Evolutionary conservation across 92 coral and sea anemone genomes (phyloP), one percentile per base, ranked within the genome.

Genomic region (Phenganax stokvisi): DNA sequence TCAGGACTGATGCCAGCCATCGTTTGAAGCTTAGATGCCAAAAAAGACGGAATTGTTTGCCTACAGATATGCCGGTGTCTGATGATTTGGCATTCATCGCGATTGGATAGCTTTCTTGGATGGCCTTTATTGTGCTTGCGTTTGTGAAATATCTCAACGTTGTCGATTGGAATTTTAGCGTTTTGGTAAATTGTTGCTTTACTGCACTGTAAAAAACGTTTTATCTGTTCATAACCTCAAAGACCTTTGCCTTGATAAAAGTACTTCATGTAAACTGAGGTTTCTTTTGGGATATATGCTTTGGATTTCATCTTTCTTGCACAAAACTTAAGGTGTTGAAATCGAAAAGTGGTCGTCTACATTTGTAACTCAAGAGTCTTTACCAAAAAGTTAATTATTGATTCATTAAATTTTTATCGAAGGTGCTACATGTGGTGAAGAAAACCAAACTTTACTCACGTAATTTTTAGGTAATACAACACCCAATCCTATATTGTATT

Each of bases 251-350:
- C 76, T 15, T 71, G 76, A 53, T 0, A 71, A 56, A 71, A 71
- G 12, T 71, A 71, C 57, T 56, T 71, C 56, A 71, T 71, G 76
- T 71, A 71, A 17, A 25, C 25, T 7, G 73, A 68, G 47, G 51
- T 68, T 68, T 68, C 73, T 25, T 68, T 68, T 15, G 54, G 47
- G 73, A 68, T n/a, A 12, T 68, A 68, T n/a, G 44, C 15, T 25
- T 68, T 68, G 25, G 73, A 68, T 25, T 68, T 68, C 73, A 29
- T 68, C 73, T 68, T 68, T 68, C 73, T 68, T 29, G 52, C 8
- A 10, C 11, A 10, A 57, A 57, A 57, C 16, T 57, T 16, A 57
- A 57, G 16, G 16, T 57, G 16, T 57, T 10, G 63, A 57, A 57
- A 57, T 57, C 25, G 63, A 10, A 10, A 57, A 57, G 11, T 16